phyloP scores from a whole-genome alignment of 2,888 invertebrate genomes.

The Plemyria rubiginata region DNA sequence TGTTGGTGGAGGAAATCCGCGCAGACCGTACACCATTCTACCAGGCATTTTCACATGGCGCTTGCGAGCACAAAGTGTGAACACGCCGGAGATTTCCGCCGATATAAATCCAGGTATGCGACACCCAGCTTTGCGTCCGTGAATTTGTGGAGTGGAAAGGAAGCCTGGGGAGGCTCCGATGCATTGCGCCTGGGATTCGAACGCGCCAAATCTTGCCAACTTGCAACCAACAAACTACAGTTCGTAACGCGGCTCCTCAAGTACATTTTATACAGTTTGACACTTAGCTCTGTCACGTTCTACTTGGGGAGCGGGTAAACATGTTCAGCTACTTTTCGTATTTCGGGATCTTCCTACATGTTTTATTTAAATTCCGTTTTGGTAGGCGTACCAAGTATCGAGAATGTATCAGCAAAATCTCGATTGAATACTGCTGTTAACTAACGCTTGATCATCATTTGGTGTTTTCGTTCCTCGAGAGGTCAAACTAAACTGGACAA shows the following conservation, averaged over 20 bases:
- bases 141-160: slow-evolving; percentile 74
- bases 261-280: slow-evolving; percentile 49
- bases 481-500: slow-evolving; percentile 37
- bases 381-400: not conserved
- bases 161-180: slow-evolving; percentile 55
- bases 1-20: slow-evolving; percentile 55
- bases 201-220: slow-evolving; percentile 64
- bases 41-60: slow-evolving; percentile 66
- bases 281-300: slow-evolving; percentile 45
- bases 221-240: slow-evolving; percentile 47
- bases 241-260: slow-evolving; percentile 34
- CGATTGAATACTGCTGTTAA: slow-evolving; percentile 4
- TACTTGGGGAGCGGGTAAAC: slow-evolving; percentile 27
- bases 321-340: slow-evolving; percentile 31
- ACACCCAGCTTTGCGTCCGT: slow-evolving; percentile 69
- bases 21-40: slow-evolving; percentile 60
- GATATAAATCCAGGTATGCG: slow-evolving; percentile 76
- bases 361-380: slow-evolving; percentile 24
- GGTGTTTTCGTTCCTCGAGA: slow-evolving; percentile 25
- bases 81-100: slow-evolving; percentile 73
- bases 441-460: slow-evolving; percentile 12
- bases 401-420: not conserved
- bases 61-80: slow-evolving; percentile 64
- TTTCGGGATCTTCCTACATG: slow-evolving; percentile 25
- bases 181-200: slow-evolving; percentile 68